These are phyloP conservation scores for Chloromyia formosa DNA, from an alignment of 2,888 invertebrate genomes.

Conservation along the genomic window DNA sequence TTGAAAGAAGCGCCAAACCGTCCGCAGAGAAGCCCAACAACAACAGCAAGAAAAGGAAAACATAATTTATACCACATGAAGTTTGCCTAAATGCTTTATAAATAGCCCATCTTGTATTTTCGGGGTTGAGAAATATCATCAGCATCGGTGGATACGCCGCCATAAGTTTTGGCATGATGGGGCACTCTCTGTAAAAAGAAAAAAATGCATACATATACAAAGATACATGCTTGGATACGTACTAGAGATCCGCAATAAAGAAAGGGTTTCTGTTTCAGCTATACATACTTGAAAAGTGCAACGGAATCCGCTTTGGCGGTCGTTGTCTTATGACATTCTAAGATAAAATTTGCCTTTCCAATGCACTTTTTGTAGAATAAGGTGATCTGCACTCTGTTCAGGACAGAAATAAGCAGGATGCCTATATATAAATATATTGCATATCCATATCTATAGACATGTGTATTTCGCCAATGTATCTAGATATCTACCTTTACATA, in stretches of 20 bases:
- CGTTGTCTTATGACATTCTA: constrained; percentile 4
- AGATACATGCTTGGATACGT: not conserved
- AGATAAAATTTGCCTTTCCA: not conserved
- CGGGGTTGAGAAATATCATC: constrained; percentile 2
- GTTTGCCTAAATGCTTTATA: constrained; percentile 35
- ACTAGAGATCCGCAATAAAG: too few species aligned
- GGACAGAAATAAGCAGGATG: too few species aligned
- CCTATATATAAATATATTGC: too few species aligned
- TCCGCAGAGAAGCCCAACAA: not conserved
- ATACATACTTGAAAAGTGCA: not conserved
- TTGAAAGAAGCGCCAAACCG: too few species aligned
- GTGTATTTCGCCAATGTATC: too few species aligned
- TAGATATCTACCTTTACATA: too few species aligned
- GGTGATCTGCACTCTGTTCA: not conserved
- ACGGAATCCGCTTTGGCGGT: not conserved
- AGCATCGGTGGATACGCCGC: not conserved
- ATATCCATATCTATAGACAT: too few species aligned
- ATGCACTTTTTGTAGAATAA: not conserved
- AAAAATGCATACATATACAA: not conserved
- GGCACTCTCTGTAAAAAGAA: not conserved
- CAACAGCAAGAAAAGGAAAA: constrained; percentile 19
- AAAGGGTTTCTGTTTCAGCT: too few species aligned
- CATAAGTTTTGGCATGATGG: not conserved
- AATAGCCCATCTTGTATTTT: constrained; percentile 22
- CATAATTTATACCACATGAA: constrained; percentile 28